Evolutionary conservation across 2,888 invertebrate species (phyloP), one percentile per base, ranked within the genome.

Genomic region (Drosophila rubida): DNA sequence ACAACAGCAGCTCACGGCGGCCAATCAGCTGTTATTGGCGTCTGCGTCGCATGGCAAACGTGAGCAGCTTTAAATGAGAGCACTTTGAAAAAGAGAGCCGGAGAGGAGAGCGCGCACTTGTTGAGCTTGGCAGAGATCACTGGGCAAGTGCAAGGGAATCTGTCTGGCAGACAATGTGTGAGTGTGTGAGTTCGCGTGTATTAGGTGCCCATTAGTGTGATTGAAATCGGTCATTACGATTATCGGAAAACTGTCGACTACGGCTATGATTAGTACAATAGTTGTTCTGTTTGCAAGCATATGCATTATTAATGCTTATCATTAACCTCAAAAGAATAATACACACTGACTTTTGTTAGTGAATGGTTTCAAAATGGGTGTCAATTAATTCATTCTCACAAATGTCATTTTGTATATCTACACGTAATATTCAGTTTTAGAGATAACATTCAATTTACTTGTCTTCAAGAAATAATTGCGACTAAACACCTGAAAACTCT

Each of bases 91-190:
- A 13, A 41, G 51, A 27, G 51, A 49, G 19, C 55, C 13, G 6
- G 32, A 53, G 19, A 46, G 44, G 1, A 8, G 42, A 27, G 32
- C n/a, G 41, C 7, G 13, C 72, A 74, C 72, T 76, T 74, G 77
- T 71, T 76, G 72, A 53, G 45, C 50, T 48, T 14, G 42, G n/a
- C 23, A 70, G 53, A 70, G 53, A 75, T 70, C 64, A 39, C 30
- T 44, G 27, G 8, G 27, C n/a, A 27, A 30, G n/a, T 50, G 44
- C 32, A 35, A 39, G n/a, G 42, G 42, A 27, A 32, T 54, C 44
- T 14, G 37, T 1, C 9, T 37, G 11, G 25, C 30, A 44, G 1
- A 8, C n/a, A 35, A 32, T 25, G 0, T 35, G 2, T 35, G n/a
- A 16, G 1, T 13, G 14, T 41, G 6, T 45, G 8, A 35, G 6